Evolutionary conservation across 2,113 vertebrate species (phyloP).

Genomic region (Forbesichthys papilliferus): DNA sequence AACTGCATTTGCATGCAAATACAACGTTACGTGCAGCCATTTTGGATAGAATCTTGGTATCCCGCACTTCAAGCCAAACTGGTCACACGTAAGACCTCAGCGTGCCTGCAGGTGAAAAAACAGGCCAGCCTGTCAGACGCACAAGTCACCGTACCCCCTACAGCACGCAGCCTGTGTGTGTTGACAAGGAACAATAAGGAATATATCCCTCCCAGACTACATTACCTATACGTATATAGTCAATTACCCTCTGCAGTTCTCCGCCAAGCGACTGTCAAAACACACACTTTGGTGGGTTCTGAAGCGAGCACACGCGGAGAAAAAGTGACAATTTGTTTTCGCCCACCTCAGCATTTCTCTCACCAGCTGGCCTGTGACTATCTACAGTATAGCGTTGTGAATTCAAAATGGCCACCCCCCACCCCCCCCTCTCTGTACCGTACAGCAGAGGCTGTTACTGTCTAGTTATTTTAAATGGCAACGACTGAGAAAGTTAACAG

Average conservation of each 20-base stretch:
- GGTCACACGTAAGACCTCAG: too few species aligned
- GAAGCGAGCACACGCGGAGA: constrained; percentile 32
- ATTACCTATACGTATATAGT: constrained; percentile 25
- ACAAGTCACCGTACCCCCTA: neutral
- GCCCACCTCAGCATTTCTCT: constrained; percentile 38
- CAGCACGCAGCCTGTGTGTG: neutral
- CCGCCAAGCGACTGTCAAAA: constrained; percentile 44
- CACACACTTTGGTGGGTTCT: constrained; percentile 28
- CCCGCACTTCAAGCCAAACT: too few species aligned
- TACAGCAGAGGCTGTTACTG: neutral
- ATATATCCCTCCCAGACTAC: constrained; percentile 7
- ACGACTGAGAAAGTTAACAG: constrained; percentile 11
- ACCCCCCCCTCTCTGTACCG: constrained; percentile 4
- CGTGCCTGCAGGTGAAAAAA: too few species aligned
- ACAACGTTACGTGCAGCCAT: too few species aligned
- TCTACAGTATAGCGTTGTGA: neutral
- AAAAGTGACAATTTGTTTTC: constrained; percentile 21
- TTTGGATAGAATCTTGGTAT: too few species aligned
- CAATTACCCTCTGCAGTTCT: constrained; percentile 39
- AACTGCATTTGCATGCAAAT: too few species aligned
- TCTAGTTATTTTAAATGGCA: neutral
- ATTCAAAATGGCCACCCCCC: neutral
- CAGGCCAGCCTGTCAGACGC: too few species aligned
- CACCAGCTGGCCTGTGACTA: constrained; percentile 29
- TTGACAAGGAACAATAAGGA: neutral